phyloP scores from a whole-genome alignment of 2,797 vertebrate genomes.

The Poeciliopsis paucimaculata region DNA sequence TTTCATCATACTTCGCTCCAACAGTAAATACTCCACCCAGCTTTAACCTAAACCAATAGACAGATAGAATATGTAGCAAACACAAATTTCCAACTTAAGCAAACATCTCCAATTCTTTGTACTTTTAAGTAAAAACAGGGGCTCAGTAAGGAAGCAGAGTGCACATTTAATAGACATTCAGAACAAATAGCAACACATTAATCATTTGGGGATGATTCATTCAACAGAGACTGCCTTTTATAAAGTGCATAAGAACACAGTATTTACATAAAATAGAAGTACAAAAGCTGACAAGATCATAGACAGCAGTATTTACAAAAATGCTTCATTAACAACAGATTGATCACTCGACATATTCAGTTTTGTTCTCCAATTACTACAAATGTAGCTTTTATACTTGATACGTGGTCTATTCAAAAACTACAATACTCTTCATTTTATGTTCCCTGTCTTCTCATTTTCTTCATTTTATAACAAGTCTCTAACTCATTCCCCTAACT shows the following conservation, averaged over 20 bases:
- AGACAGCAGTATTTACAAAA: background rate
- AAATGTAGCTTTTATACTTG: background rate
- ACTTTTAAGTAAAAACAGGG: background rate
- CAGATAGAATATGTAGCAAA: background rate
- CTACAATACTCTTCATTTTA: constrained; percentile 10
- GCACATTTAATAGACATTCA: constrained; percentile 56
- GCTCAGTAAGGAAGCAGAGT: constrained; percentile 24
- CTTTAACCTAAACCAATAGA: background rate
- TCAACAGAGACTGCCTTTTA: background rate
- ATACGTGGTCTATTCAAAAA: background rate
- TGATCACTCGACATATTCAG: background rate
- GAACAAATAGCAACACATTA: constrained; percentile 17
- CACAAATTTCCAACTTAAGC: background rate
- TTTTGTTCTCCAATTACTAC: background rate
- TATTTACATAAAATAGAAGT: constrained; percentile 3
- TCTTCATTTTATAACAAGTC: background rate
- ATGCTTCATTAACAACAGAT: background rate
- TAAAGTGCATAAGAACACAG: constrained; percentile 56
- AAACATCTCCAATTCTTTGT: background rate
- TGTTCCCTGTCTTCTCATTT: background rate
- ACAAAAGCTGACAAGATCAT: background rate
- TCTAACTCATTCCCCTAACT: too few relatives aligned
- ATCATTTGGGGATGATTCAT: constrained; percentile 23
- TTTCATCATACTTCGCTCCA: background rate
- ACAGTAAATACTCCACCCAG: background rate